Evolutionary conservation across 2,113 vertebrate genomes (phyloP).

Genomic region (Sapajus apella): DNA sequence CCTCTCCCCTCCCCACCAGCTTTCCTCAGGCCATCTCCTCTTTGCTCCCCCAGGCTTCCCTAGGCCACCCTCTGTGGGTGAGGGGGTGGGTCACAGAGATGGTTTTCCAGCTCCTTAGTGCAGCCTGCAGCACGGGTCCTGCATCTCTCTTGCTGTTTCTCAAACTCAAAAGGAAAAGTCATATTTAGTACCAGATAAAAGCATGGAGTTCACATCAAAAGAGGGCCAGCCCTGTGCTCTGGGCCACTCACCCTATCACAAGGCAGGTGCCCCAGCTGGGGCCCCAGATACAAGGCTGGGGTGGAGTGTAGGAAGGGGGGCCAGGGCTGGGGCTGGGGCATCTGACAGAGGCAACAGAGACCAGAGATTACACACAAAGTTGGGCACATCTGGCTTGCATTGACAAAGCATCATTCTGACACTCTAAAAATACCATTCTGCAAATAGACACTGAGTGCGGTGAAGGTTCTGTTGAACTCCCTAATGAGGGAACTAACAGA

Average conservation of each 20-base stretch:
- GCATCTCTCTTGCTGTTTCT: no score
- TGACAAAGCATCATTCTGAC: not conserved
- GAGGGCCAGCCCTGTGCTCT: rapidly evolving
- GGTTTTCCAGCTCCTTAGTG: not conserved
- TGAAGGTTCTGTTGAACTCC: not conserved
- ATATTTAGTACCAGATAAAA: not conserved
- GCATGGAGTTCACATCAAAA: no score
- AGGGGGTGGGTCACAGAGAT: not conserved
- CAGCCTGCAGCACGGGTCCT: not conserved
- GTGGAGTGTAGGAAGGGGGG: not conserved
- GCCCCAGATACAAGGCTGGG: not conserved
- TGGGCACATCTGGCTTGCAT: not conserved
- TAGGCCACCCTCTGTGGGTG: not conserved
- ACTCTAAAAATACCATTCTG: conserved; percentile 26
- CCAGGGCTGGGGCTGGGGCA: not conserved
- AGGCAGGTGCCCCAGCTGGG: not conserved
- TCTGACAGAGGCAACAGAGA: not conserved
- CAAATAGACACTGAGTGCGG: conserved; percentile 16
- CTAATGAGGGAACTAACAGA: not conserved
- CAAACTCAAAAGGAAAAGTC: not conserved
- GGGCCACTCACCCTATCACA: rapidly evolving
- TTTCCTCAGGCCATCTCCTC: no score
- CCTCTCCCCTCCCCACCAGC: no score
- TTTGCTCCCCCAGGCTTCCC: not conserved
- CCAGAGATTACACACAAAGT: not conserved